phyloP scores from a whole-genome alignment of 2,888 invertebrate genomes.

The Dioctria linearis region DNA sequence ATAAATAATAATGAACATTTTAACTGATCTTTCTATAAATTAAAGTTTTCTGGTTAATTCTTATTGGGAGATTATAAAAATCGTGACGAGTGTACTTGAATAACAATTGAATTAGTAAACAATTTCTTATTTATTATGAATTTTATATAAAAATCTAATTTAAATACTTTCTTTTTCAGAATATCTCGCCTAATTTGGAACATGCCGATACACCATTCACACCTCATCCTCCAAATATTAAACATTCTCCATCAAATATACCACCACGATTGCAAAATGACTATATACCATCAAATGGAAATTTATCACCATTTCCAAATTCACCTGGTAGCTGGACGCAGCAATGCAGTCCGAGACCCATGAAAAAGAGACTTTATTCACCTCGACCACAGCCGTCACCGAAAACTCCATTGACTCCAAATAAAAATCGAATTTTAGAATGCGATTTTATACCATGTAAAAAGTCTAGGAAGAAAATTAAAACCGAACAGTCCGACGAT shows the following conservation, averaged over 20 bases:
- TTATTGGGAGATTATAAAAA: too few species aligned
- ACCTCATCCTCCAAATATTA: not conserved
- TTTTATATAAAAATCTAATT: too few species aligned
- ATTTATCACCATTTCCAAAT: slow-evolving; percentile 50
- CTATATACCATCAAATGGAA: slow-evolving; percentile 17
- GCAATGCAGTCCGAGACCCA: slow-evolving; percentile 51
- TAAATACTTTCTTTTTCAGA: slow-evolving; percentile 25
- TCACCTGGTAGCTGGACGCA: slow-evolving; percentile 55
- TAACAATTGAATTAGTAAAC: too few species aligned
- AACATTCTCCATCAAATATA: slow-evolving; percentile 14
- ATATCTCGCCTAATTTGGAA: slow-evolving; percentile 36
- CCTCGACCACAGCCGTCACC: slow-evolving; percentile 34
- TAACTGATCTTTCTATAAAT: too few species aligned
- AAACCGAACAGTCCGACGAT: slow-evolving; percentile 47
- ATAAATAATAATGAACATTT: too few species aligned
- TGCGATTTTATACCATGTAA: slow-evolving; percentile 68
- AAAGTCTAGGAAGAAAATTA: slow-evolving; percentile 65
- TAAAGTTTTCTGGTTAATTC: too few species aligned
- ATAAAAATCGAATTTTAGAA: slow-evolving; percentile 66
- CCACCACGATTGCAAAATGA: slow-evolving; percentile 33
- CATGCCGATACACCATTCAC: slow-evolving; percentile 47
- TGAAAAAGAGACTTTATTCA: slow-evolving; percentile 31
- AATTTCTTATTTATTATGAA: too few species aligned
- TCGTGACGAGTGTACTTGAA: too few species aligned
- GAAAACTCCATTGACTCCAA: slow-evolving; percentile 24